phyloP scores from a whole-genome alignment of 2,888 invertebrate species.

The Epinotia demarniana region DNA sequence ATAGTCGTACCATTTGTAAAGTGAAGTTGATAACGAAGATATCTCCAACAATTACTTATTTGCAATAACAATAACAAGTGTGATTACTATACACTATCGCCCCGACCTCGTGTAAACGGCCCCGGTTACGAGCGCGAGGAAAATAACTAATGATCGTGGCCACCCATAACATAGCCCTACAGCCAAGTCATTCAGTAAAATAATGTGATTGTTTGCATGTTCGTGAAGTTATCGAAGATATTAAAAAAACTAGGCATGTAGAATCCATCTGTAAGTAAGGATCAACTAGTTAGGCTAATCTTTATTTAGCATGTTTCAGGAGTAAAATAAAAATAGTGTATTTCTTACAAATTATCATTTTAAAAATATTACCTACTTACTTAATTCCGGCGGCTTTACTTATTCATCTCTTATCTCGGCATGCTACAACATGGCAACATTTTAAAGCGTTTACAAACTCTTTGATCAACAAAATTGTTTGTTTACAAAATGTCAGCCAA shows the following conservation, averaged over 20 bases:
- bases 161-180: no score
- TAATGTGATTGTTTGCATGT: not conserved
- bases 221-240: not conserved
- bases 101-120: not conserved
- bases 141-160: conserved; percentile 11
- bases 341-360: not conserved
- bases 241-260: not conserved
- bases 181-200: not conserved
- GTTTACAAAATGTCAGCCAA: conserved; percentile 19
- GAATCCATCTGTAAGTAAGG: no score
- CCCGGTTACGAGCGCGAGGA: conserved; percentile 21
- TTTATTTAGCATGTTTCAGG: no score
- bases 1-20: not conserved
- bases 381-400: not conserved
- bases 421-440: conserved; percentile 19
- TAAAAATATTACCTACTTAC: not conserved
- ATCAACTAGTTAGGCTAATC: not conserved
- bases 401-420: not conserved
- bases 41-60: conserved; percentile 23
- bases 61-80: conserved; percentile 23
- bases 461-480: conserved; percentile 15
- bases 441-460: conserved; percentile 21
- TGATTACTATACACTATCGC: conserved; percentile 20
- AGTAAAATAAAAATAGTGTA: not conserved
- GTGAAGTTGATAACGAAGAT: not conserved